These are phyloP conservation scores for Adelphocoris suturalis DNA, from an alignment of 2,888 invertebrate genomes.

Conservation along the genomic window DNA sequence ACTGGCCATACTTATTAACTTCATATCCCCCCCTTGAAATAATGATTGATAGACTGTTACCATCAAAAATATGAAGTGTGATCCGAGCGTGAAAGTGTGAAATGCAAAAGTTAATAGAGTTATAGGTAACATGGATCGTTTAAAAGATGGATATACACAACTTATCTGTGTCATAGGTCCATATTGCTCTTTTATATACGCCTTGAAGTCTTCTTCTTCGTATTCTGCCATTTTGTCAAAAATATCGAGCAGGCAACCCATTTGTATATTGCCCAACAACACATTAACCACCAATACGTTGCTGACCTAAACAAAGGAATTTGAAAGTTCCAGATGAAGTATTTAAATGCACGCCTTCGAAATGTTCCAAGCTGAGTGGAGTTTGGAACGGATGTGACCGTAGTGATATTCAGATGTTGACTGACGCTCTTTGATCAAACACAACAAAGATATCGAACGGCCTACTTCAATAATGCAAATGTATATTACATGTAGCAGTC, in stretches of 20 bases:
- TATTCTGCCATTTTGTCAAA: neutral
- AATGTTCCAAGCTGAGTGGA: no score
- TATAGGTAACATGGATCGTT: neutral
- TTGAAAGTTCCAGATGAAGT: no score
- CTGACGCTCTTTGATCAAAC: no score
- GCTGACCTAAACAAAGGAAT: no score
- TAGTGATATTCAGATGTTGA: no score
- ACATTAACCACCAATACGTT: no score
- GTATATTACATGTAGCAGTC: no score
- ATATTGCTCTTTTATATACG: neutral
- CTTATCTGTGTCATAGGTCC: constrained; percentile 1
- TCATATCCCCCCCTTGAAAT: neutral
- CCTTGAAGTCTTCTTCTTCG: neutral
- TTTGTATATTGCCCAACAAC: no score
- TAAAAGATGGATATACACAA: neutral
- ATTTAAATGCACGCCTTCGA: no score
- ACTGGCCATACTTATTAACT: neutral
- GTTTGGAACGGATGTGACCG: no score
- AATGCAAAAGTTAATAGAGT: neutral
- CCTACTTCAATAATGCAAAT: no score
- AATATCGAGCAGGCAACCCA: neutral
- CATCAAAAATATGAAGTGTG: neutral
- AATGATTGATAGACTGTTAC: neutral
- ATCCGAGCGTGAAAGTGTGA: neutral
- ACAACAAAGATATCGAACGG: no score